Conservation (phyloP, 2,888 invertebrate genomes). For the Lycophotia porphyrea region DNA sequence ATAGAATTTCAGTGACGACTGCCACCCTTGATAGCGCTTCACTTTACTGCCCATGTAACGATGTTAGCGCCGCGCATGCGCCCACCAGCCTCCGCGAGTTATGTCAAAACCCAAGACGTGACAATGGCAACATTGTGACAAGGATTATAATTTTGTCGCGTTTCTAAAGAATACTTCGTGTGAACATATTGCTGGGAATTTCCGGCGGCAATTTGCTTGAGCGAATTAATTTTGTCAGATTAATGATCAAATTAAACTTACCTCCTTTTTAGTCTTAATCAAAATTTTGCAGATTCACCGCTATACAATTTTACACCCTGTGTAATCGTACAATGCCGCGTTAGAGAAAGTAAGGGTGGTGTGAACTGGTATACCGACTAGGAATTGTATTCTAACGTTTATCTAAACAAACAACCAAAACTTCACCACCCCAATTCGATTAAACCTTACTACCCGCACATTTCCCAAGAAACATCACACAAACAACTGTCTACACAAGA, state of each 20-base stretch:
- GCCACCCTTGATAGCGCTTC: conserved; percentile 77
- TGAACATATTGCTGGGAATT: conserved; percentile 58
- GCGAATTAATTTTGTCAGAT: conserved; percentile 58
- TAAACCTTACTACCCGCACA: conserved; percentile 55
- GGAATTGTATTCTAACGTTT: conserved; percentile 33
- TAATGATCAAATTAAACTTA: conserved; percentile 57
- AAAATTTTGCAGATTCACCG: conserved; percentile 47
- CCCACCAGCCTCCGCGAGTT: conserved; percentile 71
- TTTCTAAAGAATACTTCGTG: conserved; percentile 65
- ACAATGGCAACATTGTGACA: conserved; percentile 73
- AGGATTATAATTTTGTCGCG: conserved; percentile 71
- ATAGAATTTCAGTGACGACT: conserved; percentile 88
- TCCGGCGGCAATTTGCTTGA: conserved; percentile 43
- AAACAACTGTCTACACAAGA: conserved; percentile 64
- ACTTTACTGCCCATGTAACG: conserved; percentile 85
- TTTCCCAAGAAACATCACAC: conserved; percentile 64
- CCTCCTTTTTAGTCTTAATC: conserved; percentile 52
- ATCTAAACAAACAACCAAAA: conserved; percentile 47
- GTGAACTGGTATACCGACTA: neutral
- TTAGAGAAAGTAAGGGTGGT: conserved; percentile 24
- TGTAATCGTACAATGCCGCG: neutral
- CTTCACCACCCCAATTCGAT: conserved; percentile 54
- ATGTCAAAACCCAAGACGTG: conserved; percentile 73
- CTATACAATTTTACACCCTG: conserved; percentile 20
- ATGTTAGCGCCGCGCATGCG: conserved; percentile 87